Evolutionary conservation across 1,140 invertebrate species (phyloP).

Genomic region (Halyomorpha halys): DNA sequence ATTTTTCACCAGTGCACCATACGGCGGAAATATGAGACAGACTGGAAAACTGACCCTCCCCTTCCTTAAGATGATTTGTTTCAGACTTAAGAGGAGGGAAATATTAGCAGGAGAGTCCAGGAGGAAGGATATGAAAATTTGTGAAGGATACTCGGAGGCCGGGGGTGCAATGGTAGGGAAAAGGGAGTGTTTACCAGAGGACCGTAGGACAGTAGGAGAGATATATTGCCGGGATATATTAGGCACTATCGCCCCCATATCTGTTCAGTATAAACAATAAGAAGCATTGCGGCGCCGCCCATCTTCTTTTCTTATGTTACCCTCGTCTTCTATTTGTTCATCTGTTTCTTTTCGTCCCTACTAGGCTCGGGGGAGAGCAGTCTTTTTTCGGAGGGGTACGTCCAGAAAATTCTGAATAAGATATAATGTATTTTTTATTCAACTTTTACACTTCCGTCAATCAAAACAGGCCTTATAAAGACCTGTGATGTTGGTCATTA

Average conservation of each 20-base stretch:
- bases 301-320: constrained; percentile 1
- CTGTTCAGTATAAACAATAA: constrained; percentile 17
- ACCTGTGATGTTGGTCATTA: too few relatives aligned
- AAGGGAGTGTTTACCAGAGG: background rate
- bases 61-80: too few relatives aligned
- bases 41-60: too few relatives aligned
- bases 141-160: background rate
- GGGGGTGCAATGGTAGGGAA: constrained; percentile 6
- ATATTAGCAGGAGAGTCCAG: background rate
- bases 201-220: background rate
- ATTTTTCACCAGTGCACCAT: too few relatives aligned
- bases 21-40: too few relatives aligned
- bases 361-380: too few relatives aligned
- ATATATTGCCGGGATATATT: constrained; percentile 11
- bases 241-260: constrained; percentile 15
- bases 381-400: too few relatives aligned
- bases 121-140: constrained; percentile 5
- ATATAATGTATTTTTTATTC: too few relatives aligned
- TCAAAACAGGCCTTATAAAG: too few relatives aligned
- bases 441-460: too few relatives aligned
- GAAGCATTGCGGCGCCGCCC: constrained; percentile 6
- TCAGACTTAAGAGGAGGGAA: too few relatives aligned
- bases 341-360: background rate
- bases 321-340: background rate
- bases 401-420: too few relatives aligned